Evolutionary conservation across 2,113 vertebrate species (phyloP), one percentile per base, ranked within the genome.

Genomic region (Pachypanchax playfairii): DNA sequence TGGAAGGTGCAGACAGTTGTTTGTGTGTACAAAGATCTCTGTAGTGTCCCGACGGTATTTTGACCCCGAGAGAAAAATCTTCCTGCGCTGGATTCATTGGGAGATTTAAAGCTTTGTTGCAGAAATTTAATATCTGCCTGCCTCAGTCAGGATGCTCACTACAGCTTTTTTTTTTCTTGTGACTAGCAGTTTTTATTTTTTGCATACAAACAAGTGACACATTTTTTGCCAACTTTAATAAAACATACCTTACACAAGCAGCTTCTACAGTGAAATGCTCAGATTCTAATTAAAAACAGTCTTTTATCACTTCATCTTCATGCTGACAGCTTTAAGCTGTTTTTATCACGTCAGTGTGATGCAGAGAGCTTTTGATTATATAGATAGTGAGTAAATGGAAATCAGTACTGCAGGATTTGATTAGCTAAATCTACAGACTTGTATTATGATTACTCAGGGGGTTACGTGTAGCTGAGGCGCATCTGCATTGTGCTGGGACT

Each of bases 401-500:
- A 12, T 12, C 2, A 18, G 8, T 6, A 36, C 33, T 7, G 10
- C n/a, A 14, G n/a, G 26, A 24, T 17, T 4, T 36, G 50, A 53
- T 21, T 36, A 20, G n/a, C 54, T 56, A 13, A 42, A 15, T 42
- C n/a, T n/a, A n/a, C n/a, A n/a, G n/a, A 24, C 47, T 52, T 36
- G 47, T 58, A 17, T 33, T 52, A 21, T 75, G 18, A 35, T 36
- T 51, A 43, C 35, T 62, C 4, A 33, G 50, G 31, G 21, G 43
- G 22, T 39, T 59, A 24, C 52, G 46, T 58, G 38, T 57, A 69
- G 39, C 28, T 36, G 25, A 41, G 64, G 56, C 35, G 39, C 47
- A 65, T 81, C 56, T 39, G 53, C 36, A 58, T 26, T 73, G 53
- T 57, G 55, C 28, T 15, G 42, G 58, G 57, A 55, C 50, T 26